phyloP scores from a whole-genome alignment of 2,113 vertebrate genomes.

The Gulo gulo region DNA sequence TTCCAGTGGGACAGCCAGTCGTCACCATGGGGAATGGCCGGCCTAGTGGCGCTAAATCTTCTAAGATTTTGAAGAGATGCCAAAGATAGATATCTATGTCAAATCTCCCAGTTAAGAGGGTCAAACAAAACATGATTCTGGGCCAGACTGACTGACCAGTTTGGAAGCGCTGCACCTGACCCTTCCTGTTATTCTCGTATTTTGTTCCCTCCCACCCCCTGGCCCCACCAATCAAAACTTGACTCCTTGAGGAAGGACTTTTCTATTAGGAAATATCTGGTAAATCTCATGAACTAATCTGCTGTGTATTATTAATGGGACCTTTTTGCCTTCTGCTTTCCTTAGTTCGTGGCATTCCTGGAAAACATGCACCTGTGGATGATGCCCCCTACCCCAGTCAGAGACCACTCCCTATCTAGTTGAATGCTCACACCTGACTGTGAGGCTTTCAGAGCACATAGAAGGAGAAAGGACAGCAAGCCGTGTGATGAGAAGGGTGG shows the following conservation, averaged over 20 bases:
- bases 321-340: not conserved
- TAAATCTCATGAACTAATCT: not conserved
- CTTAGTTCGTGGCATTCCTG: not conserved
- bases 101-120: not conserved
- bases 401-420: not conserved
- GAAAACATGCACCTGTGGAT: not conserved
- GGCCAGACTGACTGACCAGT: not conserved
- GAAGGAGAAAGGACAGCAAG: not conserved
- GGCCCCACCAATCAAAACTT: not conserved
- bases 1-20: not conserved
- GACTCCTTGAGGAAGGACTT: not conserved
- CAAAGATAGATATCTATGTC: constrained; percentile 8
- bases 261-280: not conserved
- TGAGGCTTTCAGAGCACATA: not conserved
- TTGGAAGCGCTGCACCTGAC: not conserved
- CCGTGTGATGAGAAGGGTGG: not conserved
- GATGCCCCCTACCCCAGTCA: not conserved
- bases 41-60: not conserved
- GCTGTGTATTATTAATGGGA: not conserved
- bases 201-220: not conserved
- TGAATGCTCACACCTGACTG: not conserved
- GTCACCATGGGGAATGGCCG: not conserved
- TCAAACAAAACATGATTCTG: not conserved
- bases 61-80: constrained; percentile 4
- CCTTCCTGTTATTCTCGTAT: constrained; percentile 15